Evolutionary conservation across 2,888 invertebrate genomes (phyloP).

Genomic region (Diarsia rubi): DNA sequence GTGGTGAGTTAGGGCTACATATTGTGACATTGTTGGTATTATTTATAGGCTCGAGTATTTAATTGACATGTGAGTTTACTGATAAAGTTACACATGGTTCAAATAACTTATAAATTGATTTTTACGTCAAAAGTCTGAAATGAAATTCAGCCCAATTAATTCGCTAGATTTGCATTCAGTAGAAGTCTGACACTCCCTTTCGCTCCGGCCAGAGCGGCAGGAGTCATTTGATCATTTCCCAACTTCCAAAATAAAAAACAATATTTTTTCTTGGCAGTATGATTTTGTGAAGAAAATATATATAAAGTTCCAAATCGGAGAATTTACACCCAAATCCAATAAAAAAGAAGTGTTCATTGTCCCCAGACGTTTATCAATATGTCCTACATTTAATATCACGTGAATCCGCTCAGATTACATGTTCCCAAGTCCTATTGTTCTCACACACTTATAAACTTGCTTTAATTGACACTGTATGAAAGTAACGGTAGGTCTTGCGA

Average conservation of each 20-base stretch:
- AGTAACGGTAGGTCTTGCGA: conserved; percentile 55
- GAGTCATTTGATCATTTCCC: no score
- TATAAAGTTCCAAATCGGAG: not conserved
- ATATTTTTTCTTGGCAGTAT: not conserved
- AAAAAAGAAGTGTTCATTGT: conserved; percentile 61
- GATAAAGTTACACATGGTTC: not conserved
- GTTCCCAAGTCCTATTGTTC: conserved; percentile 69
- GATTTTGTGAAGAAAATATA: not conserved
- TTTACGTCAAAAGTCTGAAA: not conserved
- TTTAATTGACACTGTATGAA: conserved; percentile 75
- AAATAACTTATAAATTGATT: not conserved
- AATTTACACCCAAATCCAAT: conserved; percentile 5
- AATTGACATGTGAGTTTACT: not conserved
- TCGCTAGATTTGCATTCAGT: not conserved
- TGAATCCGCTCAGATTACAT: conserved; percentile 52
- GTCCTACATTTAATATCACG: conserved; percentile 72
- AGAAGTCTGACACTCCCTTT: no score
- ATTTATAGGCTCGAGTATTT: conserved; percentile 13
- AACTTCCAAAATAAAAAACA: no score
- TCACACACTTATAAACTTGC: conserved; percentile 65
- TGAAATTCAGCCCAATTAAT: not conserved
- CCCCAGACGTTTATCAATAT: conserved; percentile 72
- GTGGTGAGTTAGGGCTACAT: conserved; percentile 31
- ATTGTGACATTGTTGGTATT: conserved; percentile 15
- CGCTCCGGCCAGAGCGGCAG: no score